Evolutionary conservation across 2,113 vertebrate species (phyloP).

Genomic region (Rhombomys opimus): DNA sequence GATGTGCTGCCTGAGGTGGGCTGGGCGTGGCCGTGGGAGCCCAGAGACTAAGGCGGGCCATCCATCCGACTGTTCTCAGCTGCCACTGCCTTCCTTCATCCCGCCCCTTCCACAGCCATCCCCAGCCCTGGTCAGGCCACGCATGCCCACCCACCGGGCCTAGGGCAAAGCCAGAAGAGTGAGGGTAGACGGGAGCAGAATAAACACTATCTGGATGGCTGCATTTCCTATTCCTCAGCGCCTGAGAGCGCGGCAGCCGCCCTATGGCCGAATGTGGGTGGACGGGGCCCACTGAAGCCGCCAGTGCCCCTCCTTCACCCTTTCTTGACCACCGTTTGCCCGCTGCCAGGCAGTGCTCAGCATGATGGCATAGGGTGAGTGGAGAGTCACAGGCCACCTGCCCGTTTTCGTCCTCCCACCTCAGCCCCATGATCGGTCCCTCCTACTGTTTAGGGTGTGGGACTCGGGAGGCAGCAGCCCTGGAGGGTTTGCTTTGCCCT

Average conservation of each 20-base stretch:
- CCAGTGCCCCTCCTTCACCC: neutral
- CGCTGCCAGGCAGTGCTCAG: neutral
- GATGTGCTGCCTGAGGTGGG: neutral
- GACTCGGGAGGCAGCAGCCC: neutral
- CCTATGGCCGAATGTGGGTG: neutral
- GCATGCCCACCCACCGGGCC: neutral
- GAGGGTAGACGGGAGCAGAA: conserved; percentile 33
- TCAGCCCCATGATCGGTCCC: conserved; percentile 24
- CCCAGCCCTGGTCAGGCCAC: neutral
- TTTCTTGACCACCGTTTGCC: neutral
- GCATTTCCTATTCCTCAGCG: conserved; percentile 85
- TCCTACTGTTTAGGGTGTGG: conserved; percentile 71
- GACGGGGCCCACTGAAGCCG: neutral
- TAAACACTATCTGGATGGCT: conserved; percentile 83
- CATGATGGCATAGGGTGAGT: too few species aligned
- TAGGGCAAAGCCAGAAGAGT: neutral
- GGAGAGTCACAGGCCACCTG: neutral
- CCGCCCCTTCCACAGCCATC: neutral
- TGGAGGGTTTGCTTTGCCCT: neutral
- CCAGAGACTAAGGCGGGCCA: conserved; percentile 33
- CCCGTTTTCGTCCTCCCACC: neutral
- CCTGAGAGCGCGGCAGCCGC: conserved; percentile 14
- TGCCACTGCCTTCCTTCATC: conserved; percentile 85
- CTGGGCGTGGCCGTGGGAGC: neutral
- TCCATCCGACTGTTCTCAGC: conserved; percentile 79